These are phyloP conservation scores for Polymixis flavicincta DNA, from an alignment of 2,888 invertebrate genomes.

Conservation along the genomic window DNA sequence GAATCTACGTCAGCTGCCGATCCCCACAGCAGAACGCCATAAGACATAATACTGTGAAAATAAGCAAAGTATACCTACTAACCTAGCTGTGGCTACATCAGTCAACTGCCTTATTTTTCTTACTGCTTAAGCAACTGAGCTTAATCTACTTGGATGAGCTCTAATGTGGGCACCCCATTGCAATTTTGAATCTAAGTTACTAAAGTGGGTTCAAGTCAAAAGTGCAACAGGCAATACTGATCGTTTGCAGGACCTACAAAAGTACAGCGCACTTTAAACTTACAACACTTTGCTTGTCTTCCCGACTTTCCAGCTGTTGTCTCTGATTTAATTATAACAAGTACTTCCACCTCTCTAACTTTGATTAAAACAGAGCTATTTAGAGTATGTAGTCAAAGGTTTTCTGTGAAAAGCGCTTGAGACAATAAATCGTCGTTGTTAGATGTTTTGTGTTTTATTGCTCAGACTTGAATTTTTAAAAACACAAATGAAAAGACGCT, in stretches of 20 bases:
- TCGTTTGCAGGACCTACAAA: neutral
- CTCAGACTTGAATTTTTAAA: neutral
- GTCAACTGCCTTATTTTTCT: too few species aligned
- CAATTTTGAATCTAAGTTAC: too few species aligned
- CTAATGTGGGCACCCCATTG: too few species aligned
- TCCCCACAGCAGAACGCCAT: too few species aligned
- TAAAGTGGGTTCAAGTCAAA: neutral
- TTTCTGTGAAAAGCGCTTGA: constrained; percentile 1
- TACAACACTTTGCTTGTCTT: neutral
- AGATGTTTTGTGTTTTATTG: constrained; percentile 26
- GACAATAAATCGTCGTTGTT: constrained; percentile 13
- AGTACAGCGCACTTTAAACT: neutral
- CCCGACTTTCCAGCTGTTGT: neutral
- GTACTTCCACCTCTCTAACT: constrained; percentile 7
- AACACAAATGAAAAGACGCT: neutral
- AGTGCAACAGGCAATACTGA: neutral
- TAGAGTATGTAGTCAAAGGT: constrained; percentile 4
- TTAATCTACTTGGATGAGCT: too few species aligned
- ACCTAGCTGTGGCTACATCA: too few species aligned
- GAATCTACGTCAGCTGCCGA: too few species aligned
- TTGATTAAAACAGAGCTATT: constrained; percentile 7
- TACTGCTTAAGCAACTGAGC: too few species aligned
- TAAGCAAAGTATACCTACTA: too few species aligned
- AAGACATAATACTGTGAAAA: too few species aligned
- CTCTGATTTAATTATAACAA: constrained; percentile 10